These are phyloP conservation scores for Meles meles DNA, from an alignment of 2,113 vertebrate genomes.

Conservation along the genomic window DNA sequence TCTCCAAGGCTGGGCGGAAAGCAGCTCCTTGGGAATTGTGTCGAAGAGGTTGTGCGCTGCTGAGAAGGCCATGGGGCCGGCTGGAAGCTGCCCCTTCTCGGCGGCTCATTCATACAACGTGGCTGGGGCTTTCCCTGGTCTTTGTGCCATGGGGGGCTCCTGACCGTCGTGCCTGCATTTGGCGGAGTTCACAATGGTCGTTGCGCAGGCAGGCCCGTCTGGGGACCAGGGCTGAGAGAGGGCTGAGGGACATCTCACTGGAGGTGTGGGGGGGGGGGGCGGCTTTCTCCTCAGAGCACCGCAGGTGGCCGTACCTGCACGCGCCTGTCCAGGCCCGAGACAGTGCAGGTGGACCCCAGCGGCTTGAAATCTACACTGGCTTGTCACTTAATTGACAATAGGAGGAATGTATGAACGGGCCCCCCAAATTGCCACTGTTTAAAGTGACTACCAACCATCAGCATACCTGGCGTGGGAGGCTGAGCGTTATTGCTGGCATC, in stretches of 20 bases:
- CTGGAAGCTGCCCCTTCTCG: fast-evolving
- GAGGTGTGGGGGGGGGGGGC: not conserved
- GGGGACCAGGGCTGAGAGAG: not conserved
- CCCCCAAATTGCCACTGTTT: not conserved
- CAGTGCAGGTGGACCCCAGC: not conserved
- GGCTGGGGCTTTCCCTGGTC: not conserved
- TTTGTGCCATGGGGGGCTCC: not conserved
- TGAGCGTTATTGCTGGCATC: not conserved
- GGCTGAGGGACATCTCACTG: fast-evolving
- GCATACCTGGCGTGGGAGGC: not conserved
- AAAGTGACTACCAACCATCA: conserved; percentile 57
- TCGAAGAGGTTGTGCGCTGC: fast-evolving
- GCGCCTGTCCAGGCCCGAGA: not conserved
- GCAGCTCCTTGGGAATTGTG: not conserved
- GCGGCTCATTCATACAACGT: fast-evolving
- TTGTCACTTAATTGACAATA: conserved; percentile 71
- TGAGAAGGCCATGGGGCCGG: fast-evolving
- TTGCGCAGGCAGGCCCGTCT: not conserved
- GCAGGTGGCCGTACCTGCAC: fast-evolving
- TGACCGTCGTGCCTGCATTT: not conserved
- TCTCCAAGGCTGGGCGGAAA: not conserved
- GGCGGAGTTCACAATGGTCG: not conserved
- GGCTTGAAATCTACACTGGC: not conserved
- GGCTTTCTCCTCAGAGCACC: not conserved
- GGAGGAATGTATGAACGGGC: conserved; percentile 62